A percentile compares a stretch with the other conserved stretches of the same genome.
phyloP scores from a whole-genome alignment of 2,888 invertebrate species.

The Caenorhabditis panamensis region DNA sequence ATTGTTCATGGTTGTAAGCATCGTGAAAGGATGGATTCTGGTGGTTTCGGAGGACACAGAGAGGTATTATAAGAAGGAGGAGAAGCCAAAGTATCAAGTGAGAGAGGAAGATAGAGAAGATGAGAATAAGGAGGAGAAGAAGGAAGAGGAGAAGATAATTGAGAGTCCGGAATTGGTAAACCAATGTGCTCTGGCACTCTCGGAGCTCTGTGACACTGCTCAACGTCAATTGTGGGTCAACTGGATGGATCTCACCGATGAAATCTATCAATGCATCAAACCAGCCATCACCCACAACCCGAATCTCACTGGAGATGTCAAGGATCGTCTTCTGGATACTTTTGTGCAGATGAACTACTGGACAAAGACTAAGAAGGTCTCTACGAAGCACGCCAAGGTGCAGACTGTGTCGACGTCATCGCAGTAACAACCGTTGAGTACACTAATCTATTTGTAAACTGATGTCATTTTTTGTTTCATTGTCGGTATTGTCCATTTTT shows the following conservation, averaged over 20 bases:
- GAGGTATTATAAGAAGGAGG: slow-evolving; percentile 31
- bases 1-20: slow-evolving; percentile 58
- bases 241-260: slow-evolving; percentile 69
- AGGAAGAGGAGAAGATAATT: slow-evolving; percentile 20
- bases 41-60: slow-evolving; percentile 62
- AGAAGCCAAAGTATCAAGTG: slow-evolving; percentile 25
- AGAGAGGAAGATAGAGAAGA: slow-evolving; percentile 15
- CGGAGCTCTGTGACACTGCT: slow-evolving; percentile 57
- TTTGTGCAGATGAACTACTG: slow-evolving; percentile 61
- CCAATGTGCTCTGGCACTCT: slow-evolving; percentile 62
- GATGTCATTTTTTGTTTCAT: not conserved
- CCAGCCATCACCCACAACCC: slow-evolving; percentile 69
- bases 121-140: not conserved
- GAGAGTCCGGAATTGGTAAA: slow-evolving; percentile 63
- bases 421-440: not conserved
- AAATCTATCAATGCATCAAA: slow-evolving; percentile 70
- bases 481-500: slow-evolving; percentile 7
- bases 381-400: slow-evolving; percentile 20
- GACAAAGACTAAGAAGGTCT: slow-evolving; percentile 52
- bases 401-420: slow-evolving; percentile 43
- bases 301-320: slow-evolving; percentile 63
- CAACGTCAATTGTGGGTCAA: slow-evolving; percentile 70
- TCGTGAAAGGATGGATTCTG: slow-evolving; percentile 71
- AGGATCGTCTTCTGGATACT: slow-evolving; percentile 62
- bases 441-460: not conserved